Percentiles rank a stretch among this genome's conserved stretches.
Evolutionary conservation across 2,113 vertebrate genomes (phyloP).

Genomic region (Nettapus auritus): DNA sequence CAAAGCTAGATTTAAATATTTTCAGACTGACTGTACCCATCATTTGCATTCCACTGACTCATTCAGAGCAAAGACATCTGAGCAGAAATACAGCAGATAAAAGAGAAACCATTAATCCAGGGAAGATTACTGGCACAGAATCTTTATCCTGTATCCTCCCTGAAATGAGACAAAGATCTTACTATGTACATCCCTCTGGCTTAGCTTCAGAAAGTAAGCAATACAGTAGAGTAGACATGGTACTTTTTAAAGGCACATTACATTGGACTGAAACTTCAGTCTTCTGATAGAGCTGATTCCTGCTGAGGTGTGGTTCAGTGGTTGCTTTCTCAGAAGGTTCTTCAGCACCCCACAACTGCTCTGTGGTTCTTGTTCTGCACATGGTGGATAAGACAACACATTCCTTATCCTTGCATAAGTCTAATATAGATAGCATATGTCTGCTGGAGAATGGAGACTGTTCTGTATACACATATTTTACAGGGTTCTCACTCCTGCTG

Average conservation of each 20-base stretch:
- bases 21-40: slow-evolving; percentile 80
- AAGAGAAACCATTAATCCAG: slow-evolving; percentile 99
- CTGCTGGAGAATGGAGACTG: background rate
- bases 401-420: background rate
- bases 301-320: background rate
- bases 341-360: background rate
- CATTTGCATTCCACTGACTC: slow-evolving; percentile 99
- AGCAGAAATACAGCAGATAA: slow-evolving; percentile 98
- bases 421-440: background rate
- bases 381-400: background rate
- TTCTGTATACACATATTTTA: background rate
- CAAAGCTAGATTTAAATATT: slow-evolving; percentile 86
- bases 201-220: slow-evolving; percentile 83
- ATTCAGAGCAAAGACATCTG: slow-evolving; percentile 96
- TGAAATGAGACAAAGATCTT: slow-evolving; percentile 87
- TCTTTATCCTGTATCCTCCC: slow-evolving; percentile 93
- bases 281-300: slow-evolving; percentile 25
- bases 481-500: background rate
- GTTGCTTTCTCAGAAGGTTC: slow-evolving; percentile 29
- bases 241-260: slow-evolving; percentile 75
- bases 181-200: slow-evolving; percentile 83
- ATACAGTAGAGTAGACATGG: slow-evolving; percentile 71
- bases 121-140: slow-evolving; percentile 98
- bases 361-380: background rate
- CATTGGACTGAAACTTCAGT: slow-evolving; percentile 59